Percentiles rank a stretch among this genome's conserved stretches.
Conservation (phyloP, 2,888 invertebrate species). For the Eupithecia subumbrata region DNA sequence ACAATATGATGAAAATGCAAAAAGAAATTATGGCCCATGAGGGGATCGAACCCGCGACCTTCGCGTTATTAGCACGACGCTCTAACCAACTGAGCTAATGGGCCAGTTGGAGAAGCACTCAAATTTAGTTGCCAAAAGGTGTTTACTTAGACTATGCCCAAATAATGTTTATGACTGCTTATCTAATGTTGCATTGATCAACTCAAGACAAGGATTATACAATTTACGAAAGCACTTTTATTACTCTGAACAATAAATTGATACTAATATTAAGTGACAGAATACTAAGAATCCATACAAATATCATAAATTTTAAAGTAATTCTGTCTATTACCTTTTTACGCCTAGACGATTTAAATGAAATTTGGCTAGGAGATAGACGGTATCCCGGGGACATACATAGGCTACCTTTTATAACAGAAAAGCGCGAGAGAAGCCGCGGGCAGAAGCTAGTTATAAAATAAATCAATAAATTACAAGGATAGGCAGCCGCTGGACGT, state of each 20-base stretch:
- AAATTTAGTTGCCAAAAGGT: slow-evolving; percentile 8
- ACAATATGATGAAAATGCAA: slow-evolving; percentile 3
- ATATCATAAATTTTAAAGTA: background rate
- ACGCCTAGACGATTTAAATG: too few relatives aligned
- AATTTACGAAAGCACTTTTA: background rate
- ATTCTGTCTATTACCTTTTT: too few relatives aligned
- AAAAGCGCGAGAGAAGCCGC: too few relatives aligned
- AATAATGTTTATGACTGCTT: background rate
- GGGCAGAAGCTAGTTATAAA: too few relatives aligned
- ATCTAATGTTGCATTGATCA: background rate
- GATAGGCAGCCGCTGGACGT: too few relatives aligned
- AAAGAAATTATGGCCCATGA: slow-evolving; percentile 34
- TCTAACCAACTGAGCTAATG: slow-evolving; percentile 41
- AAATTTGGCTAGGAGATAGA: too few relatives aligned
- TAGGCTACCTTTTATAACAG: too few relatives aligned
- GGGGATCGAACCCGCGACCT: slow-evolving; percentile 38
- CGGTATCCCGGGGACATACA: too few relatives aligned
- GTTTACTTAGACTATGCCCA: background rate
- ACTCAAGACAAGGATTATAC: background rate
- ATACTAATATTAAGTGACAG: background rate
- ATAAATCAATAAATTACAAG: too few relatives aligned
- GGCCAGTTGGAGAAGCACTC: background rate
- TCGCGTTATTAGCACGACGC: slow-evolving; percentile 38
- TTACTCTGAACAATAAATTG: background rate
- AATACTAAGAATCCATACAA: background rate